phyloP scores from a whole-genome alignment of 2,797 vertebrate genomes.

The Rhinophrynus dorsalis region DNA sequence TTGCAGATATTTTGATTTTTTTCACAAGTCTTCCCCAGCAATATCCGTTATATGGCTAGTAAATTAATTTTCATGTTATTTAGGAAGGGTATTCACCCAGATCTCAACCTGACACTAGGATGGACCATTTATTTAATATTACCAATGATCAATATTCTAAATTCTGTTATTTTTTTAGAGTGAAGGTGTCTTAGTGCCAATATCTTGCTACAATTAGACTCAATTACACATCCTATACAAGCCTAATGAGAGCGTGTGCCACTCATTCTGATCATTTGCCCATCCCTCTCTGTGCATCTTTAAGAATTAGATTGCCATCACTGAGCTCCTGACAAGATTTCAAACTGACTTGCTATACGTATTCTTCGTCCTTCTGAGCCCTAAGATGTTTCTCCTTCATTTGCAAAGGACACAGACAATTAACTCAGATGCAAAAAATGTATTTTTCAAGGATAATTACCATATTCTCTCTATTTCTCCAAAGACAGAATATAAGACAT shows the following conservation, averaged over 20 bases:
- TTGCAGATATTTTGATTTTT: neutral
- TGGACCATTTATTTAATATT: neutral
- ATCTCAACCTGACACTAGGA: neutral
- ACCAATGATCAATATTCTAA: slow-evolving; percentile 3
- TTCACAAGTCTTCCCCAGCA: neutral
- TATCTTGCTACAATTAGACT: neutral
- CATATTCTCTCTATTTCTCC: slow-evolving; percentile 31
- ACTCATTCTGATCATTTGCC: neutral
- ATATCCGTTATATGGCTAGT: neutral
- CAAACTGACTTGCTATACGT: slow-evolving; percentile 5
- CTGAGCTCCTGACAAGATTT: slow-evolving; percentile 12
- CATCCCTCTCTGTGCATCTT: slow-evolving; percentile 8
- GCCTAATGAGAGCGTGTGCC: slow-evolving; percentile 18
- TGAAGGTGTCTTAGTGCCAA: slow-evolving; percentile 5
- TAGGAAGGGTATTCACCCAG: neutral
- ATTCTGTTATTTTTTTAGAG: slow-evolving; percentile 16
- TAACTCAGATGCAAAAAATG: slow-evolving; percentile 25
- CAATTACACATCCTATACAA: neutral
- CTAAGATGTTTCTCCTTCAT: slow-evolving; percentile 31
- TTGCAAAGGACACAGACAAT: slow-evolving; percentile 41
- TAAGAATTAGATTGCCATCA: slow-evolving; percentile 27
- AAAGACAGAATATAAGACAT: slow-evolving; percentile 1
- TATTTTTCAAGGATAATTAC: slow-evolving; percentile 36
- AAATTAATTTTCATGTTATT: neutral
- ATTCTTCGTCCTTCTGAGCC: slow-evolving; percentile 26